Conservation (phyloP, 2,113 vertebrate genomes). For the Hyperopisus bebe region DNA sequence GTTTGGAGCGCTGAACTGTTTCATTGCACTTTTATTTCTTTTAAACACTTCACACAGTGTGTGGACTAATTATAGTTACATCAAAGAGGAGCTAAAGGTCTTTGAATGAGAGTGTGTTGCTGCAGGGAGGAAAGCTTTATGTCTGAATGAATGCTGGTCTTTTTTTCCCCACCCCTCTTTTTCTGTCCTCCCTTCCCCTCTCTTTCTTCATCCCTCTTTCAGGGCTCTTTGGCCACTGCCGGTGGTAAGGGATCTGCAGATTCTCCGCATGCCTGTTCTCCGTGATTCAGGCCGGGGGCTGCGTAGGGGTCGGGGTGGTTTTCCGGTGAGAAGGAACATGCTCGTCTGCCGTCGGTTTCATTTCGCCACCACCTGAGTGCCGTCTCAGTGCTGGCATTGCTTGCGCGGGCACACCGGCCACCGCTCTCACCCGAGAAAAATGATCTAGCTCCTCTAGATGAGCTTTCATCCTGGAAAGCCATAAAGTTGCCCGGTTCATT, state of each 20-base stretch:
- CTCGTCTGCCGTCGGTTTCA: conserved; percentile 8
- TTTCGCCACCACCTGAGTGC: not conserved
- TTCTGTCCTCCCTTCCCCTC: conserved; percentile 23
- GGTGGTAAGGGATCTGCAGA: not conserved
- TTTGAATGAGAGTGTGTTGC: conserved; percentile 54
- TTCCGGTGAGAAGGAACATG: not conserved
- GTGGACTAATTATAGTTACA: conserved; percentile 66
- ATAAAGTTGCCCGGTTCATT: not conserved
- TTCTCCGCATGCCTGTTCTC: conserved; percentile 12
- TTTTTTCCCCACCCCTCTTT: conserved; percentile 30
- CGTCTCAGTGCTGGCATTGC: not conserved
- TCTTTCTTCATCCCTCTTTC: conserved; percentile 15
- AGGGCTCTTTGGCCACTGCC: not conserved
- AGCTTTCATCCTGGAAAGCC: not conserved
- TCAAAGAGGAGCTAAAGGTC: conserved; percentile 64
- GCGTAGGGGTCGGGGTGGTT: not conserved
- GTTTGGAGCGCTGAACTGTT: conserved; percentile 56
- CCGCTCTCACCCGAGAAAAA: conserved; percentile 15
- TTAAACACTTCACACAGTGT: conserved; percentile 60
- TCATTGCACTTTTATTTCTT: conserved; percentile 65
- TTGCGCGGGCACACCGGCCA: not conserved
- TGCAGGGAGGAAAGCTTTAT: conserved; percentile 37
- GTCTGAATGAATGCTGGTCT: conserved; percentile 24
- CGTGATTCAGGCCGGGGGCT: not conserved
- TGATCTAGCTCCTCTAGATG: conserved; percentile 20